phyloP scores from a whole-genome alignment of 2,113 vertebrate genomes.

The Zosterops hypoxanthus region DNA sequence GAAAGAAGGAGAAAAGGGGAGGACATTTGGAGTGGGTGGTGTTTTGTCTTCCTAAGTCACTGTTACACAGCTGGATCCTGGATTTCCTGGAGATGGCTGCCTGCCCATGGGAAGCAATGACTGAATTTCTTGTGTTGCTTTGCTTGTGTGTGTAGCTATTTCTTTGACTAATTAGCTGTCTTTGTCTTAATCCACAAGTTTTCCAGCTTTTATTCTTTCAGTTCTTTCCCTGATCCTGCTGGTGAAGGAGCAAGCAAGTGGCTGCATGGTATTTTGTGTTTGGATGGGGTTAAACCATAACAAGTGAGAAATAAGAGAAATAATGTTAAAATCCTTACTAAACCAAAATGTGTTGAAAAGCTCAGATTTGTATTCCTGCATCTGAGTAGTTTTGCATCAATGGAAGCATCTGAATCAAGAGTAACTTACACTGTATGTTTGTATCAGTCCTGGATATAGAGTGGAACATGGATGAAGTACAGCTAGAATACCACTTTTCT shows the following conservation, averaged over 20 bases:
- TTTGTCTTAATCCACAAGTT: not conserved
- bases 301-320: not conserved
- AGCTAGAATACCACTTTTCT: rapidly evolving
- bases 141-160: not conserved
- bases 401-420: not conserved
- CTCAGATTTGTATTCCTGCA: not conserved
- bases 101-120: not conserved
- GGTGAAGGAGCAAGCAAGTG: not conserved
- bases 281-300: not conserved
- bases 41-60: not conserved
- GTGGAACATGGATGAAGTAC: not conserved
- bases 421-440: not conserved
- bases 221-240: not conserved
- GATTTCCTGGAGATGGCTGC: not conserved
- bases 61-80: not conserved
- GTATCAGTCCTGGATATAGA: not conserved
- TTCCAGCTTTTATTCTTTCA: not conserved
- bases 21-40: not conserved
- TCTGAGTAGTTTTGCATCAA: not conserved
- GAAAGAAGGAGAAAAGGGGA: not conserved
- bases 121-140: not conserved
- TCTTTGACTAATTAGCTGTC: not conserved
- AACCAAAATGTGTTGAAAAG: not conserved
- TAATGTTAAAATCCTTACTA: not conserved
- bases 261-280: not conserved